Percentiles rank a stretch among this genome's conserved stretches.
Evolutionary conservation across 1,140 invertebrate species (phyloP).

Genomic region (Arion vulgaris): DNA sequence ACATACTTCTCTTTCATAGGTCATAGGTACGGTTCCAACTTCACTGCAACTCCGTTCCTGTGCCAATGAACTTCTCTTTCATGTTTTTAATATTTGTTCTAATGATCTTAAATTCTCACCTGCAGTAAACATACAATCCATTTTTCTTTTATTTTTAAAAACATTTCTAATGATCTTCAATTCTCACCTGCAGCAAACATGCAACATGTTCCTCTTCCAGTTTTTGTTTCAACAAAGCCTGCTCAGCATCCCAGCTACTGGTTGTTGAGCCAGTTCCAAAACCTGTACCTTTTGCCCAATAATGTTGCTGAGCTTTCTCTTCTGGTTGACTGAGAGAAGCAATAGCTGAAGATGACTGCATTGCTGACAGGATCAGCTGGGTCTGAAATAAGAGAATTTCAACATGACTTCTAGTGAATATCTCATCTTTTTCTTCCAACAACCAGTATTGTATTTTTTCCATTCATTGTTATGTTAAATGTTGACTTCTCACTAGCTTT

Average conservation of each 20-base stretch:
- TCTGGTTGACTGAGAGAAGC: conserved; percentile 76
- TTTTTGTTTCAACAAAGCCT: conserved; percentile 88
- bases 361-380: conserved; percentile 62
- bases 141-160: conserved; percentile 89
- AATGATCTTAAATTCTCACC: conserved; percentile 45
- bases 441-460: too few relatives aligned
- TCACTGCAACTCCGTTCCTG: too few relatives aligned
- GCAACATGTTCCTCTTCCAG: conserved; percentile 95
- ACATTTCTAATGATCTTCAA: not conserved
- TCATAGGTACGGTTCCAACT: too few relatives aligned
- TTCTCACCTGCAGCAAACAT: conserved; percentile 78
- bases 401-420: too few relatives aligned
- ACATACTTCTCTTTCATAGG: too few relatives aligned
- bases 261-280: conserved; percentile 96
- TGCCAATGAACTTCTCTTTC: too few relatives aligned
- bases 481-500: too few relatives aligned
- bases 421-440: too few relatives aligned
- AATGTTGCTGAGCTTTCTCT: conserved; percentile 83
- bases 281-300: conserved; percentile 95
- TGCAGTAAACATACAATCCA: conserved; percentile 89
- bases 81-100: too few relatives aligned
- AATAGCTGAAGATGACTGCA: conserved; percentile 53
- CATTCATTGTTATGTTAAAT: too few relatives aligned
- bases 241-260: conserved; percentile 96
- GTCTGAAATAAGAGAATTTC: conserved; percentile 43